A percentile compares a stretch with the other conserved stretches of the same genome.
Evolutionary conservation across 2,113 vertebrate genomes (phyloP).

Genomic region (Eurystomus gularis): DNA sequence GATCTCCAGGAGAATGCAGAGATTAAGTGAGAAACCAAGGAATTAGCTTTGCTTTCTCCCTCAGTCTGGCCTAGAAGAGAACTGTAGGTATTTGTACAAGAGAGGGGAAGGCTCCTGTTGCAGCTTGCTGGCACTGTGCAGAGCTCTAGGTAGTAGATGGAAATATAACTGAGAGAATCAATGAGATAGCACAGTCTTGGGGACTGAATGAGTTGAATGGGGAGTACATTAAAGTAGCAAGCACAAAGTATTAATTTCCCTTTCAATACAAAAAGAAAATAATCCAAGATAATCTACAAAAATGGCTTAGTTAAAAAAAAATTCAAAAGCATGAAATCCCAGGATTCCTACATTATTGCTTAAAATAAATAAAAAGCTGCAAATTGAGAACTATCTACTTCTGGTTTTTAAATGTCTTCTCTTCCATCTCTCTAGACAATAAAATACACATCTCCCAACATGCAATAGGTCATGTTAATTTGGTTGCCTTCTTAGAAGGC

Average conservation of each 20-base stretch:
- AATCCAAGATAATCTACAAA: background rate
- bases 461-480: background rate
- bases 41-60: background rate
- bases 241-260: too few relatives aligned
- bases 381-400: background rate
- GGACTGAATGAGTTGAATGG: background rate
- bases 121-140: background rate
- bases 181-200: background rate
- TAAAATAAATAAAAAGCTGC: background rate
- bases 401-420: background rate
- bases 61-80: background rate
- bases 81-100: background rate
- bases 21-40: background rate
- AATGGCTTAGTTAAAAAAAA: background rate
- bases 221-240: background rate
- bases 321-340: background rate
- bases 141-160: background rate
- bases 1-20: background rate
- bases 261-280: too few relatives aligned
- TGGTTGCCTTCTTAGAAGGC: background rate
- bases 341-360: background rate
- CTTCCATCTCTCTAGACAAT: background rate
- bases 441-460: background rate
- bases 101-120: background rate
- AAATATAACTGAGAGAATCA: background rate